Evolutionary conservation across 1,140 invertebrate species (phyloP).

Genomic region (Philotrypesis tridentata): DNA sequence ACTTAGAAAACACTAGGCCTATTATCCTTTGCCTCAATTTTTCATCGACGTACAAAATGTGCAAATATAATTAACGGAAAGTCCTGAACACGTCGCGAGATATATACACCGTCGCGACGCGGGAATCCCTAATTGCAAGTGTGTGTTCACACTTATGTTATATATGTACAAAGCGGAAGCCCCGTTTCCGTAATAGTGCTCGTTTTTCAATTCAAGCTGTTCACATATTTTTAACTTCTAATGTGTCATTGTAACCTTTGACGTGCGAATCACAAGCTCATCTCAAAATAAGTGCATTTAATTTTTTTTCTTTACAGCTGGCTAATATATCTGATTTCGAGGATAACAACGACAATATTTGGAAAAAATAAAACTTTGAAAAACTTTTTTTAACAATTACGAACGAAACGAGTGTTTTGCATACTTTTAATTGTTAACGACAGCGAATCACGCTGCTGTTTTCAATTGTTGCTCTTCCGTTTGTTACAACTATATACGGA

Average conservation of each 20-base stretch:
- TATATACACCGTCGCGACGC: not conserved
- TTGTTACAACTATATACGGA: not conserved
- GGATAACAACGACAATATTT: too few species aligned
- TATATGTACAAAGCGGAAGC: not conserved
- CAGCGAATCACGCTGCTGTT: too few species aligned
- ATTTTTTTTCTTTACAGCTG: too few species aligned
- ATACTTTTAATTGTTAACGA: too few species aligned
- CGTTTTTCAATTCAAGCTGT: not conserved
- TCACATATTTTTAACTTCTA: constrained; percentile 12
- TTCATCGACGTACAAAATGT: too few species aligned
- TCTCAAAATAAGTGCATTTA: too few species aligned
- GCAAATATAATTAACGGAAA: not conserved
- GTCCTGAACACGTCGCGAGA: not conserved
- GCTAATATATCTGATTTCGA: too few species aligned
- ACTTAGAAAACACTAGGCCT: not conserved
- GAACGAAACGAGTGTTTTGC: too few species aligned
- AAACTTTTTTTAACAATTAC: too few species aligned
- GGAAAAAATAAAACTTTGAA: too few species aligned
- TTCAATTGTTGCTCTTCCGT: not conserved
- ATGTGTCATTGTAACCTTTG: too few species aligned
- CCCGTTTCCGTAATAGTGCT: not conserved
- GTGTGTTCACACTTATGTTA: not conserved
- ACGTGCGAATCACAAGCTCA: too few species aligned
- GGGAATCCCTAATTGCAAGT: constrained; percentile 13
- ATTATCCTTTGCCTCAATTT: not conserved